Base-by-base conservation (phyloP, 1,140 invertebrate genomes). In the Anthonomus grandis region DNA sequence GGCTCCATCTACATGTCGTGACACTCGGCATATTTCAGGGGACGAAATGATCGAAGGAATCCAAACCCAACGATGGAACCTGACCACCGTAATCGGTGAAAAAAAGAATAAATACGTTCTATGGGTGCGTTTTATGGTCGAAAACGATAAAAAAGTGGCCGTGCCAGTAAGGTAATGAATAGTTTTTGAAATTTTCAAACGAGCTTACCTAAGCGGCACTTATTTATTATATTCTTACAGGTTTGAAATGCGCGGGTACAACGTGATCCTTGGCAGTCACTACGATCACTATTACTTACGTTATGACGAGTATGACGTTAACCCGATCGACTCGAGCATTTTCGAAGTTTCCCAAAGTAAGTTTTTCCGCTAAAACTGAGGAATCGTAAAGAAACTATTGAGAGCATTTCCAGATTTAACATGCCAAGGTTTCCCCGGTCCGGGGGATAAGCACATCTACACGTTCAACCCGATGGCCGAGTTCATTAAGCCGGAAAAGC, bases 381-480 rank as follows among this genome's bases (percentile, higher is more conserved):
- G 12, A 22, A 22, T 21, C 9, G n/a, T 22, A 24, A 55, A 17
- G 10, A 5, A 10, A 10, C 2, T 10, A 0, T n/a, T 22, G 19
- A 39, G n/a, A 27, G 21, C 52, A 22, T 34, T 70, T 75, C 36
- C 65, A 91, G 89, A 81, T 64, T 66, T 86, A 63, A 82, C 81
- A 12, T 97, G 93, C 68, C 76, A 80, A 0, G 79, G 82, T 15
- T 97, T 95, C 72, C 93, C 93, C 0, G 93, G 93, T 2, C 93
- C 93, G 6, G 93, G 93, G 13, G 74, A 78, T 2, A 78, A 79
- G 17, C 86, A 90, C 65, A 76, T 85, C 67, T 85, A 86, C 47
- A 89, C 86, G 1, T 92, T 93, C 70, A 97, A 97, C 77, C 95
- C 95, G 3, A 95, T 97, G 85, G 83, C 80, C 39, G 94, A 97